Evolutionary conservation across 2,797 vertebrate genomes (phyloP).

Genomic region (Acipenser oxyrinchus): DNA sequence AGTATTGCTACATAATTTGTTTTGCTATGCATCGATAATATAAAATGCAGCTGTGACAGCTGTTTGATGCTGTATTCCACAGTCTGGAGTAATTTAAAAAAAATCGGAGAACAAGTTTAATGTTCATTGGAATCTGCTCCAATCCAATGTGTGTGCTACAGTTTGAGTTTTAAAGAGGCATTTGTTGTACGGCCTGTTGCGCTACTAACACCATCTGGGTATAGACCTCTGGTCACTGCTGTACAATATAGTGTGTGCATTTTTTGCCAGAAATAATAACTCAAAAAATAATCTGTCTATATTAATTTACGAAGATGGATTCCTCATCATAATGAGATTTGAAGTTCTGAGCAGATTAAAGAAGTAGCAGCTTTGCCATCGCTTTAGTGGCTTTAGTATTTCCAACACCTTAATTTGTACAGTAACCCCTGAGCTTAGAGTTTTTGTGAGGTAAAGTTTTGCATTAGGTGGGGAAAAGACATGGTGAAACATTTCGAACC

Average conservation of each 20-base stretch:
- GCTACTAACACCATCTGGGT: constrained; percentile 55
- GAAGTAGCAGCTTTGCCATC: constrained; percentile 37
- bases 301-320: constrained; percentile 52
- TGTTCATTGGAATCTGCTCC: constrained; percentile 27
- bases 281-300: constrained; percentile 59
- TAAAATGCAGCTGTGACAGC: too few species aligned
- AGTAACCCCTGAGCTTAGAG: constrained; percentile 33
- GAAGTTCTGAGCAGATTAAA: constrained; percentile 51
- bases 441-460: constrained; percentile 28
- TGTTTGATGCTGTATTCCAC: too few species aligned
- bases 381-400: constrained; percentile 31
- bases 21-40: too few species aligned
- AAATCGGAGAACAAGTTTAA: constrained; percentile 7
- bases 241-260: constrained; percentile 43
- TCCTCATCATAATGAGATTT: constrained; percentile 57
- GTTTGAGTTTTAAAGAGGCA: constrained; percentile 49
- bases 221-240: constrained; percentile 54
- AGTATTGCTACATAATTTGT: too few species aligned
- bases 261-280: constrained; percentile 65
- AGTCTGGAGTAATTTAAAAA: too few species aligned
- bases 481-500: constrained; percentile 6
- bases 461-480: constrained; percentile 4
- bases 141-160: constrained; percentile 26
- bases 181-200: constrained; percentile 61
- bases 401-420: constrained; percentile 45